phyloP scores from a whole-genome alignment of 2,797 vertebrate genomes.

The Thunnus albacares region DNA sequence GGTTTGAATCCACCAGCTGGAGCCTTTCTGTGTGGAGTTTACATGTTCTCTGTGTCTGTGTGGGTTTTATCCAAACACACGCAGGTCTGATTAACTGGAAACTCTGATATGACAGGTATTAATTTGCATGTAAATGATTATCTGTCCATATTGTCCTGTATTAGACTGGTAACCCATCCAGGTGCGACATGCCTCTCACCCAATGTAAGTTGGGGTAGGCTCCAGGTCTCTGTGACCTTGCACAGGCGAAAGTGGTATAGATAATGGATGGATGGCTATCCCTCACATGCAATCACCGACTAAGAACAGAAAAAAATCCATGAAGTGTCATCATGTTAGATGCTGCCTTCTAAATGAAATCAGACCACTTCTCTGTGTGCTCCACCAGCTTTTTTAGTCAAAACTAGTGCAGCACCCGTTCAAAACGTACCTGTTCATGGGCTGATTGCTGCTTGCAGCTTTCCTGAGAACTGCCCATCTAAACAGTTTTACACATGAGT shows the following conservation, averaged over 20 bases:
- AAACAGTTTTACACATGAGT: no score
- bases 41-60: background rate
- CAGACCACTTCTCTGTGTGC: background rate
- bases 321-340: background rate
- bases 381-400: no score
- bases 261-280: background rate
- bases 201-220: background rate
- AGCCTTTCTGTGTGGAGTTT: background rate
- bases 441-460: no score
- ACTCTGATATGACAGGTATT: background rate
- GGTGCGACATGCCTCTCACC: background rate
- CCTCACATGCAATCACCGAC: background rate
- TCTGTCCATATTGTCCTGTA: background rate
- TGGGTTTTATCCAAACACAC: background rate
- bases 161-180: background rate
- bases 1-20: no score
- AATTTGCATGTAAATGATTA: background rate
- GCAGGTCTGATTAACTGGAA: background rate
- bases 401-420: no score
- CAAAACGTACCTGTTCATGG: no score
- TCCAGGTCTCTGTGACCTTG: background rate
- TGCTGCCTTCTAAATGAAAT: background rate
- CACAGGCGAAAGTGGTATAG: background rate
- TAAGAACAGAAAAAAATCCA: constrained; percentile 11
- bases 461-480: no score